Evolutionary conservation across 2,888 invertebrate genomes (phyloP).

Genomic region (Lydus trimaculatus): DNA sequence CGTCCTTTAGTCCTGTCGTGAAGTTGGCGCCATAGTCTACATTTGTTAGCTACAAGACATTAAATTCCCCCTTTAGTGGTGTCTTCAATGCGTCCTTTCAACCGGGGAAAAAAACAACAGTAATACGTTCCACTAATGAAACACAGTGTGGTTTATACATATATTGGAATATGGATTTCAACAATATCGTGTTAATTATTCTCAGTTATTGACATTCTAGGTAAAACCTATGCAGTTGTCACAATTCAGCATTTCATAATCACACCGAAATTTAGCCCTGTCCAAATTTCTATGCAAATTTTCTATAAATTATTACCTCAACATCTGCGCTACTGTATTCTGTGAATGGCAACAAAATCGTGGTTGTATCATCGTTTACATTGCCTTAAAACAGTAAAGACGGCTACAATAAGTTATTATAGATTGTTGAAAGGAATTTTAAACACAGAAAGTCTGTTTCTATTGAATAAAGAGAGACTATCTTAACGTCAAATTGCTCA

Average conservation of each 20-base stretch:
- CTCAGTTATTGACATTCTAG: too few species aligned
- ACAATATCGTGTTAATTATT: not conserved
- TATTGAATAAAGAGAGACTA: too few species aligned
- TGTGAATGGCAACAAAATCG: too few species aligned
- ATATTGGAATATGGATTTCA: too few species aligned
- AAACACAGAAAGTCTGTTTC: too few species aligned
- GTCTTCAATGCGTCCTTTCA: not conserved
- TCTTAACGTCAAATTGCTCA: too few species aligned
- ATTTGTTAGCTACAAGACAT: not conserved
- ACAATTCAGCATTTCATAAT: not conserved
- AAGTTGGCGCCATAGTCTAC: not conserved
- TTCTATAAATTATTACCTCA: not conserved
- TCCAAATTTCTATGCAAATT: not conserved
- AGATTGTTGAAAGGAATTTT: too few species aligned
- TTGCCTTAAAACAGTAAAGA: too few species aligned
- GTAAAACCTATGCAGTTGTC: not conserved
- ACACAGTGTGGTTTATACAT: too few species aligned
- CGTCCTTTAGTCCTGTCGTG: not conserved
- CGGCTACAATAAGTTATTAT: too few species aligned
- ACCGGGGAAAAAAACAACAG: not conserved
- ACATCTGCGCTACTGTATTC: not conserved
- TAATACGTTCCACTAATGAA: not conserved
- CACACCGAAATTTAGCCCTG: not conserved
- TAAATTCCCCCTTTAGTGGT: not conserved
- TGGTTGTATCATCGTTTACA: too few species aligned